Evolutionary conservation across 1,140 invertebrate genomes (phyloP).

Genomic region (Batillaria attramentaria): DNA sequence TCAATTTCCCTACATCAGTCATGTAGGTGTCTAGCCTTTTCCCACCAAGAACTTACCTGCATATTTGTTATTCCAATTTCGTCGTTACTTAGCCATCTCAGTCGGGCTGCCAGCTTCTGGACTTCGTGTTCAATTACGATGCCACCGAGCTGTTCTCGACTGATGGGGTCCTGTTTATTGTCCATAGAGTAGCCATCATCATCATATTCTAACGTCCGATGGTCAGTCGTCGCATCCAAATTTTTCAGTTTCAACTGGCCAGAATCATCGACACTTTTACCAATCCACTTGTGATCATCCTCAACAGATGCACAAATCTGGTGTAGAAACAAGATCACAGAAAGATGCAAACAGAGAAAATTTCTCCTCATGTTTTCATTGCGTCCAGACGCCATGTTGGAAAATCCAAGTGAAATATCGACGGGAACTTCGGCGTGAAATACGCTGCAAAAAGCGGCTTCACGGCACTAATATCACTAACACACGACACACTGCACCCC

Average conservation of each 20-base stretch:
- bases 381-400: constrained; percentile 57
- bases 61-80: constrained; percentile 76
- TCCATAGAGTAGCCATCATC: constrained; percentile 55
- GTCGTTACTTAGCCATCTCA: constrained; percentile 73
- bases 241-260: constrained; percentile 47
- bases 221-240: constrained; percentile 40
- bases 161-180: constrained; percentile 55
- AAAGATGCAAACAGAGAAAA: constrained; percentile 33
- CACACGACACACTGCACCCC: not conserved
- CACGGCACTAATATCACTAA: not conserved
- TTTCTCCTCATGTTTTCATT: constrained; percentile 23
- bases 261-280: constrained; percentile 34
- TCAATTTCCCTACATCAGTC: no score
- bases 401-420: constrained; percentile 41
- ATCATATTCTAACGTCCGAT: constrained; percentile 9
- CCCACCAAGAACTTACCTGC: constrained; percentile 72
- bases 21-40: no score
- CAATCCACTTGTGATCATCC: constrained; percentile 36
- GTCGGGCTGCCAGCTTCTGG: constrained; percentile 60
- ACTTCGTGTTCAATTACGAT: constrained; percentile 66
- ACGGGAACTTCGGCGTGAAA: not conserved
- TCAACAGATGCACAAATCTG: constrained; percentile 35
- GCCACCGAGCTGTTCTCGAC: constrained; percentile 58
- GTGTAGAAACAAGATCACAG: constrained; percentile 37
- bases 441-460: not conserved